Base-by-base conservation (phyloP, 2,888 invertebrate genomes). In the Anoncus sp. region DNA sequence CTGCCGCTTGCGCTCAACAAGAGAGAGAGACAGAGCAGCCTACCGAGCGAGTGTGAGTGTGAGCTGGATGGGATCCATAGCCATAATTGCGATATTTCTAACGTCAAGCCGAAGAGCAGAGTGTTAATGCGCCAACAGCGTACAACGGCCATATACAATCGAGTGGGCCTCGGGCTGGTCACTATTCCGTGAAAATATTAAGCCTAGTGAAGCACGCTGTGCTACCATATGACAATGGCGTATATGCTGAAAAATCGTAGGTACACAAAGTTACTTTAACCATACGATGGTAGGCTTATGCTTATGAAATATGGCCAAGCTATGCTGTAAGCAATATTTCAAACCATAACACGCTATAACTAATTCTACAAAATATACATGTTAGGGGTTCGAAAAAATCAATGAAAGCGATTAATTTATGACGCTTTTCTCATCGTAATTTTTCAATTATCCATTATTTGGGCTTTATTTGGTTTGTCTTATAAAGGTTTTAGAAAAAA, bases 81-180 rank as follows among this genome's bases (percentile, higher is more conserved):
- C 83, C 83, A 84, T 86, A 85, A 87, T 85, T 85, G 83, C 80
- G 82, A 82, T 84, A 86, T 87, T 86, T 86, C 86, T 85, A 82
- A 79, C 74, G 67, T 72, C 35, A 67, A 31, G 6, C 31, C 76
- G 49, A 57, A 53, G 45, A 75, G 74, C 10, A 22, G 62, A 79
- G 75, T 75, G 75, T 80, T 82, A 79, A 82, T 75, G 72, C 66
- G 55, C 51, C 70, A 55, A 62, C 47, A 73, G 60, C 49, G 63
- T 35, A 45, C 65, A 60, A 40, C 16, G 43, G 20, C 27, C 18
- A 6, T 18, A 18, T 14, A 55, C 18, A 55, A 2, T 6, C 38
- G n/a, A 38, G 38, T 10, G 40, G 31, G 38, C 63, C 51, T 16
- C 16, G 49, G 69, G 69, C 62, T 35, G 57, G 59, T 70, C 63